Evolutionary conservation across 2,888 invertebrate species (phyloP).

Genomic region (Epiblema foenella): DNA sequence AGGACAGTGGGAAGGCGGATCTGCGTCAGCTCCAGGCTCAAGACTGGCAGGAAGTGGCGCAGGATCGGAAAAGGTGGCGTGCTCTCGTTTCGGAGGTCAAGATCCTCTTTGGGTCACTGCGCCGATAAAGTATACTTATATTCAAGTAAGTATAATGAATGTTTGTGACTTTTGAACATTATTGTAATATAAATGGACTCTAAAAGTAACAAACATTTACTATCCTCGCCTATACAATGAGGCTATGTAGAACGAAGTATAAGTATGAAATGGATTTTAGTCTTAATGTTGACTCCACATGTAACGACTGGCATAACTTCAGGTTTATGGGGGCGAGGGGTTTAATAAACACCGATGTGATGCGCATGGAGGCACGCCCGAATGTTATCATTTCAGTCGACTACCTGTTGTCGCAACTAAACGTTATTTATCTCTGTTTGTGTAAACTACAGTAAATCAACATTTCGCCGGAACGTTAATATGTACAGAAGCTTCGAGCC

Average conservation of each 20-base stretch:
- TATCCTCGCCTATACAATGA: no score
- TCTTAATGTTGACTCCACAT: background rate
- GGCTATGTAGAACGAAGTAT: background rate
- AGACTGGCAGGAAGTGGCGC: no score
- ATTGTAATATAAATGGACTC: no score
- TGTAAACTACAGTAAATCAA: conserved; percentile 39
- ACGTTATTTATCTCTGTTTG: conserved; percentile 30
- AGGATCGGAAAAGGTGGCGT: no score
- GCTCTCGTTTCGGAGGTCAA: no score
- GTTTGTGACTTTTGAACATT: no score
- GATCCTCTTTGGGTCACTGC: no score
- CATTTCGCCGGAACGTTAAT: conserved; percentile 29
- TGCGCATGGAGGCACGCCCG: background rate
- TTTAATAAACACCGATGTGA: conserved; percentile 4
- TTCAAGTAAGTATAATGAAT: no score
- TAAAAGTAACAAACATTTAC: no score
- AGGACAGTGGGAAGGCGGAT: no score
- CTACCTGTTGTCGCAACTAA: conserved; percentile 40
- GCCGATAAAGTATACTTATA: no score
- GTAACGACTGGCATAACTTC: background rate
- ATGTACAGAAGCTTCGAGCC: conserved; percentile 1
- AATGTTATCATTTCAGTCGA: conserved; percentile 15
- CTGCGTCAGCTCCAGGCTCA: no score
- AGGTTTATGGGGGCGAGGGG: background rate
- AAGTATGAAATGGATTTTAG: background rate